phyloP scores from a whole-genome alignment of 2,888 invertebrate species.

The Sialis fuliginosa region DNA sequence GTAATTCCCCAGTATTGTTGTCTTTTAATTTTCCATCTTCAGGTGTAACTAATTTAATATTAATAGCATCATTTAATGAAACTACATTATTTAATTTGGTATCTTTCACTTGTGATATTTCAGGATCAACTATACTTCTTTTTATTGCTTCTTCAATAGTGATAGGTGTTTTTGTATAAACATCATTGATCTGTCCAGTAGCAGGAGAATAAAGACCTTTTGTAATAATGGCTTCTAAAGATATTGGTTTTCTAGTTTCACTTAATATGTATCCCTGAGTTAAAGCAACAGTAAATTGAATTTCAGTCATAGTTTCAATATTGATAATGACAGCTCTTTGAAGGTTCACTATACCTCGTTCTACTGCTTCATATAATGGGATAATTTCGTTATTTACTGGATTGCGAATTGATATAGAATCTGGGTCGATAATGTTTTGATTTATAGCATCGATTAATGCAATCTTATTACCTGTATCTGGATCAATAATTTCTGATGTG shows the following conservation, averaged over 20 bases:
- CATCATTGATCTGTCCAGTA: constrained; percentile 53
- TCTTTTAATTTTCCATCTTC: constrained; percentile 55
- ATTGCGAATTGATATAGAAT: constrained; percentile 55
- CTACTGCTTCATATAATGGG: constrained; percentile 64
- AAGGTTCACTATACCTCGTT: constrained; percentile 60
- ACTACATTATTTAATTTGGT: constrained; percentile 52
- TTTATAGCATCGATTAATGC: constrained; percentile 63
- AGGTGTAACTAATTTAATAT: constrained; percentile 46
- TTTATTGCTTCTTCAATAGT: constrained; percentile 60
- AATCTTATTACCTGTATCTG: constrained; percentile 38
- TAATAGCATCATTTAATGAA: constrained; percentile 55
- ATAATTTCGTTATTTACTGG: constrained; percentile 57
- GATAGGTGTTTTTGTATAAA: constrained; percentile 49
- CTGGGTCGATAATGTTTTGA: constrained; percentile 57
- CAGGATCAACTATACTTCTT: constrained; percentile 63
- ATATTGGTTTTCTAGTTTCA: constrained; percentile 50
- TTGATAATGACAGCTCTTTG: constrained; percentile 53
- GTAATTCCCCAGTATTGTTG: constrained; percentile 47
- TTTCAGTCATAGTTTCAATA: constrained; percentile 45
- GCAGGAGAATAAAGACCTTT: constrained; percentile 52
- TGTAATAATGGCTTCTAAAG: constrained; percentile 57
- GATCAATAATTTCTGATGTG: constrained; percentile 43
- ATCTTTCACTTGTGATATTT: constrained; percentile 65
- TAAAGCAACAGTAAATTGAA: constrained; percentile 54
- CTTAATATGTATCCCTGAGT: constrained; percentile 49